Conservation (phyloP, 2,113 vertebrate genomes). For the human region DNA sequence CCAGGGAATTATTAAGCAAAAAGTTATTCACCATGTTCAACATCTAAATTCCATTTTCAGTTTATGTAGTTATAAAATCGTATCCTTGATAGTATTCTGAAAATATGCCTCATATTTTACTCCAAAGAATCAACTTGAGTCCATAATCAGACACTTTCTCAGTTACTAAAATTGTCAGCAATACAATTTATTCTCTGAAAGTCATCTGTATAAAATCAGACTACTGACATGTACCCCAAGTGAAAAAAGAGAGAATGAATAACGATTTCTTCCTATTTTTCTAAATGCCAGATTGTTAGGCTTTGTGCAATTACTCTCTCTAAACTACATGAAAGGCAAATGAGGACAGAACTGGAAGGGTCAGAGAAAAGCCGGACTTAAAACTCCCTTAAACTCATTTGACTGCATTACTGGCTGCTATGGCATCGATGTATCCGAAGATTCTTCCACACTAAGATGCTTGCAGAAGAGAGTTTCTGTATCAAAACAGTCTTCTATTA, state of each 20-base stretch:
- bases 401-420: constrained; percentile 45
- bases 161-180: constrained; percentile 50
- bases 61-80: not conserved
- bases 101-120: not conserved
- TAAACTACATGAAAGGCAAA: constrained; percentile 41
- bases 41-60: constrained; percentile 43
- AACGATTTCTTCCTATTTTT: not conserved
- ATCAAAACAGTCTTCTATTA: constrained; percentile 21
- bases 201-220: constrained; percentile 48
- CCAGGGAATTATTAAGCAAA: not conserved
- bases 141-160: not conserved
- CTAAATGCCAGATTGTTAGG: constrained; percentile 26
- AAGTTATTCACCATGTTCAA: not conserved
- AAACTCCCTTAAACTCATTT: not conserved
- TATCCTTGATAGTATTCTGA: not conserved
- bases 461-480: constrained; percentile 48
- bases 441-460: not conserved
- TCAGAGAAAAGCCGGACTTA: constrained; percentile 20
- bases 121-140: not conserved
- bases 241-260: not conserved
- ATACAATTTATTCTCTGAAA: not conserved
- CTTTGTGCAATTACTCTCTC: constrained; percentile 15
- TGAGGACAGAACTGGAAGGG: not conserved
- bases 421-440: not conserved
- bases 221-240: not conserved